phyloP scores from a whole-genome alignment of 2,797 vertebrate genomes.

The Molossus molossus region DNA sequence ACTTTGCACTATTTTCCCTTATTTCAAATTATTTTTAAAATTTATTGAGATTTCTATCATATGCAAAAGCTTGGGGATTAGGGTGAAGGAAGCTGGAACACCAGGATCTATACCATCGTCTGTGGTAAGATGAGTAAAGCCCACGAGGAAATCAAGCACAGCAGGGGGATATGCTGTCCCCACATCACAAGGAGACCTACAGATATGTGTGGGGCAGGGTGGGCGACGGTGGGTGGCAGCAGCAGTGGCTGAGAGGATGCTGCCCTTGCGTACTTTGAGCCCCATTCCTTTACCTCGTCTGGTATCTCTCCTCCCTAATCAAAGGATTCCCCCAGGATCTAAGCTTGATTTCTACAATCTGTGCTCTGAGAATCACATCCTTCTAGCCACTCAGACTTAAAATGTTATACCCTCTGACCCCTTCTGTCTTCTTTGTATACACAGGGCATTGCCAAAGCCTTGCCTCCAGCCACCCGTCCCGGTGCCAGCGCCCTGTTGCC shows the following conservation, averaged over 20 bases:
- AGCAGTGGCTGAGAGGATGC: no score
- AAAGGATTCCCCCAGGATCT: not conserved
- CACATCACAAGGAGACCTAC: no score
- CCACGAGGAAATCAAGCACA: not conserved
- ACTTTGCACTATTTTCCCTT: not conserved
- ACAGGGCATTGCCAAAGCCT: not conserved
- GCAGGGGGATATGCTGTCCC: no score
- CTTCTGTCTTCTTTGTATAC: not conserved
- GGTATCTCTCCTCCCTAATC: not conserved
- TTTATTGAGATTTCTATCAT: not conserved
- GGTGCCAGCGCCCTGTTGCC: accelerated
- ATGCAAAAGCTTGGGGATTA: not conserved
- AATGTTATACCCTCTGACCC: not conserved
- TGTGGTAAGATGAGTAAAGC: not conserved
- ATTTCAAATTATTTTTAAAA: not conserved
- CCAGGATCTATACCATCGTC: not conserved
- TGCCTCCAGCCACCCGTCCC: not conserved
- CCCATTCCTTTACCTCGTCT: accelerated
- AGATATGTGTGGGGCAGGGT: not conserved
- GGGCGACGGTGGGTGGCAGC: no score
- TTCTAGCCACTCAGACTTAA: not conserved
- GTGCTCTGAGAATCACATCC: not conserved
- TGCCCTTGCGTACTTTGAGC: not conserved
- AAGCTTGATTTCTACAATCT: not conserved
- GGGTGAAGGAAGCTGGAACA: not conserved